Conservation (phyloP, 2,113 vertebrate genomes). For the Nothocercus julius region DNA sequence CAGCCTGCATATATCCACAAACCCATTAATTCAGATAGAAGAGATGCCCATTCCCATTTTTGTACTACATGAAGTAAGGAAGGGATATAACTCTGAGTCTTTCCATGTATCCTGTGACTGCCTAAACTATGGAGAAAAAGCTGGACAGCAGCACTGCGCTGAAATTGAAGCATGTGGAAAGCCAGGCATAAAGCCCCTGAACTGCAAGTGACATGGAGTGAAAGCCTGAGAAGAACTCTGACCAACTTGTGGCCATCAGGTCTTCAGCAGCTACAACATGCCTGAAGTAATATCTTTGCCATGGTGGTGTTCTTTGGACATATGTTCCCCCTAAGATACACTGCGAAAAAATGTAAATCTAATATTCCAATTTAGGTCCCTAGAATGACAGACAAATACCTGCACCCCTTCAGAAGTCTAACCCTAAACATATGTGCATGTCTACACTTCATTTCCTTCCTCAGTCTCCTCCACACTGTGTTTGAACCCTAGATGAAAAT, state of each 20-base stretch:
- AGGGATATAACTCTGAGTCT: fast-evolving
- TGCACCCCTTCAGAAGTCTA: fast-evolving
- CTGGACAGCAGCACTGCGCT: fast-evolving
- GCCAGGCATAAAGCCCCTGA: neutral
- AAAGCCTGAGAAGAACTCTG: neutral
- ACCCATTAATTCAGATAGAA: neutral
- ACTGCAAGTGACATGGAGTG: neutral
- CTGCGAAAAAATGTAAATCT: neutral
- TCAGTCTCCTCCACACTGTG: neutral
- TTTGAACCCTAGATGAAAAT: neutral
- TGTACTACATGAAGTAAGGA: neutral
- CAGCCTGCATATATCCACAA: fast-evolving
- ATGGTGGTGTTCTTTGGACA: neutral
- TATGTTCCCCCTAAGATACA: neutral
- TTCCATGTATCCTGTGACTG: neutral
- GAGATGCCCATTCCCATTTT: neutral
- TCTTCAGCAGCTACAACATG: neutral
- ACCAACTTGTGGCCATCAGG: neutral
- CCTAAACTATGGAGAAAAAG: neutral
- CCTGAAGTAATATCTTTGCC: neutral
- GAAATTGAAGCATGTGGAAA: neutral
- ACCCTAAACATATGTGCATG: neutral
- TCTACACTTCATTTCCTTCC: neutral
- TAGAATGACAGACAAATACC: neutral
- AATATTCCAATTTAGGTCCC: neutral